These are phyloP conservation scores for Maccullochella peelii DNA, from an alignment of 2,113 vertebrate species.

Conservation along the genomic window DNA sequence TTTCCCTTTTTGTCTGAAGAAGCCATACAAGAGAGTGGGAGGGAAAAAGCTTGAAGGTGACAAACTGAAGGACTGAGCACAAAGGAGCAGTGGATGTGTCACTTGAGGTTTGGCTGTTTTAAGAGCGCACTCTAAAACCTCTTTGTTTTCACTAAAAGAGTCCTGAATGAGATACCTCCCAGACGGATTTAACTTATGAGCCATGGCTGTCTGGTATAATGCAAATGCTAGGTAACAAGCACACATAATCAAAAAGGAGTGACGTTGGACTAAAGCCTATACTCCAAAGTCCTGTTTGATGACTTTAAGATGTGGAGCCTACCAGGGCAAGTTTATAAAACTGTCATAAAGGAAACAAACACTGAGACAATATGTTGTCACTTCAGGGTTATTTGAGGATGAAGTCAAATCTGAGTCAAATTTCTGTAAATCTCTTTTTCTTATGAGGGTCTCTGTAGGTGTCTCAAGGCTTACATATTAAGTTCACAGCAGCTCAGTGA, in stretches of 20 bases:
- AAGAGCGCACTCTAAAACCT: constrained; percentile 60
- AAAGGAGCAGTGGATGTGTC: constrained; percentile 66
- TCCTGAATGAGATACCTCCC: constrained; percentile 54
- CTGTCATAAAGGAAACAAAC: neutral
- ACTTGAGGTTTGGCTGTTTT: constrained; percentile 56
- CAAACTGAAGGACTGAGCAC: constrained; percentile 70
- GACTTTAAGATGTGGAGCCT: constrained; percentile 56
- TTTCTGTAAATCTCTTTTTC: constrained; percentile 50
- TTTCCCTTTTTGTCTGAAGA: constrained; percentile 71
- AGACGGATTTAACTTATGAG: constrained; percentile 44
- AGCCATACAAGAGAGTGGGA: constrained; percentile 59
- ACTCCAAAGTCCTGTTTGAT: constrained; percentile 37
- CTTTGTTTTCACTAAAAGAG: constrained; percentile 58
- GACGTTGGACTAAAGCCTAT: neutral
- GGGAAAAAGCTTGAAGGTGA: constrained; percentile 75
- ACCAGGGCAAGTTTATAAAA: neutral
- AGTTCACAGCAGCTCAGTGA: constrained; percentile 60
- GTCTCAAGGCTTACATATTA: constrained; percentile 41
- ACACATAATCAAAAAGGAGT: constrained; percentile 15
- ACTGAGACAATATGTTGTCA: constrained; percentile 31
- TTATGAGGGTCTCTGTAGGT: constrained; percentile 40
- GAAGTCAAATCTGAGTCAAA: constrained; percentile 39
- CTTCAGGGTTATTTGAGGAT: constrained; percentile 40
- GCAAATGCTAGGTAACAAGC: constrained; percentile 11
- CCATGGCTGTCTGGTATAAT: constrained; percentile 36